Base-by-base conservation (phyloP, 2,888 invertebrate species). In the Teleogryllus oceanicus region DNA sequence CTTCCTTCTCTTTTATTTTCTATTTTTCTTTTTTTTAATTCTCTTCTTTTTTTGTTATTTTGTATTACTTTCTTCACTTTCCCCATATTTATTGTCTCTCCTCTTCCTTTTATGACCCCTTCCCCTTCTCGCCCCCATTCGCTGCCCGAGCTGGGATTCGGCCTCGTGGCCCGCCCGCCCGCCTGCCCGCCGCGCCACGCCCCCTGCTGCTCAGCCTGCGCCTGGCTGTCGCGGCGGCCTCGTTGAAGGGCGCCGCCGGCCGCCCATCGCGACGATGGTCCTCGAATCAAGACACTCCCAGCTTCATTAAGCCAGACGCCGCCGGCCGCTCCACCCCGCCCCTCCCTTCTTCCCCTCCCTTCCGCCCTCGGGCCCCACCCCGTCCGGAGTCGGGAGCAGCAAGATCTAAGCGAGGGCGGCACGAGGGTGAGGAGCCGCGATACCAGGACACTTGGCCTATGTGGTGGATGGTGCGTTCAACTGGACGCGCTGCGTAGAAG, bases 221-320 rank as follows among this genome's bases (percentile, higher is more conserved):
- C 62, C 62, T 8, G 62, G 16, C 62, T 11, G 62, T 5, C 62
- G 62, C 62, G 16, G 62, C 24, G 24, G 24, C 24, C 24, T 62
- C 62, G 62, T 18, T 16, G 18, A 18, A 62, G 62, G 62, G 62
- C 62, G 62, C 18, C 62, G 12, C 62, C 18, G 18, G 18, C n/a
- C 62, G 62, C 62, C 62, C n/a, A n/a, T n/a, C 62, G 62, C n/a
- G 62, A 62, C 62, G 62, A 62, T 62, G 62, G n/a, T 11, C 62
- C 62, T 62, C 62, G 62, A 62, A 62, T 62, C 62, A 62, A 62
- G 62, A 16, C 62, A 62, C 62, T 62, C 62, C 8, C 62, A n/a
- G 62, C 16, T 62, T 62, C 62, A 18, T 62, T 62, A 62, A 10
- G 62, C 62, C 37, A 37, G 37, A 37, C 37, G 62, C 62, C 62